Conservation (phyloP, 2,797 vertebrate species). For the Neomorphus geoffroyi region DNA sequence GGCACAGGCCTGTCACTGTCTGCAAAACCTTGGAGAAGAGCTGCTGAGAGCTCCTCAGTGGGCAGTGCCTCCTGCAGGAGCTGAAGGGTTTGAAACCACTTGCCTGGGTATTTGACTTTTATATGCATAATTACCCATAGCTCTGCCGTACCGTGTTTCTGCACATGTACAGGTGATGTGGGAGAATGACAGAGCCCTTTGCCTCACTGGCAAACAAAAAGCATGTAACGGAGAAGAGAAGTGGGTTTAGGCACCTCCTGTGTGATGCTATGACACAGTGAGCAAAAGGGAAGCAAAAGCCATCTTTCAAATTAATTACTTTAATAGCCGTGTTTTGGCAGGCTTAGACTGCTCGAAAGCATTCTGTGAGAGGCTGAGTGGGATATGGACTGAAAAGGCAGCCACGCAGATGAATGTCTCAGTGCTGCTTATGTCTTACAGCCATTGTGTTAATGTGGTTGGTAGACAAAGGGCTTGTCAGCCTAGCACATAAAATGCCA, state of each 20-base stretch:
- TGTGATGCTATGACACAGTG: neutral
- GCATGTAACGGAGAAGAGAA: neutral
- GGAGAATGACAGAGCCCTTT: neutral
- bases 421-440: neutral
- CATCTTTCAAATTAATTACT: neutral
- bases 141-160: neutral
- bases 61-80: conserved; percentile 19
- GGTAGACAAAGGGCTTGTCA: neutral
- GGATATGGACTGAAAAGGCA: neutral
- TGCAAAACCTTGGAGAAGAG: neutral
- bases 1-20: neutral
- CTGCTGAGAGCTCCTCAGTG: neutral
- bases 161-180: neutral
- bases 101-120: neutral
- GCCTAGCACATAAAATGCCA: neutral
- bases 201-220: neutral
- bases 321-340: neutral
- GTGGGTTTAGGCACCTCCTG: neutral
- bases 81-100: neutral
- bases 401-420: neutral
- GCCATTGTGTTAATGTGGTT: neutral
- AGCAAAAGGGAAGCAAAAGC: neutral
- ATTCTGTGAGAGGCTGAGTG: neutral
- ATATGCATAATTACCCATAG: neutral
- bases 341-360: neutral